Conservation (phyloP, 2,113 vertebrate genomes). For the Dipodomys merriami region DNA sequence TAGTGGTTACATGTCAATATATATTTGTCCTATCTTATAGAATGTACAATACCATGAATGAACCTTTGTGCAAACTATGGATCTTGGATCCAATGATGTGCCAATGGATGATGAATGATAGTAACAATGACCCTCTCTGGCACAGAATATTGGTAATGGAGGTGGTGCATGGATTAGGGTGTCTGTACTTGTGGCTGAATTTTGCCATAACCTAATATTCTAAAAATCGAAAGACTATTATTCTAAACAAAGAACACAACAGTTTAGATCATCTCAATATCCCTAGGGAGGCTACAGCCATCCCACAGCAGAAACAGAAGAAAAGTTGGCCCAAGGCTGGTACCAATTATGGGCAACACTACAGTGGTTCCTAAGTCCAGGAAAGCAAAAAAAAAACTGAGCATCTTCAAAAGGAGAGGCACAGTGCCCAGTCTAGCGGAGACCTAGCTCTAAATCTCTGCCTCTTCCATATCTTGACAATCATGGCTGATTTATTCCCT, state of each 20-base stretch:
- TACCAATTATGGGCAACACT: background rate
- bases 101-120: background rate
- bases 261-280: background rate
- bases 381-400: conserved; percentile 14
- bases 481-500: conserved; percentile 67
- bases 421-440: background rate
- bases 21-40: background rate
- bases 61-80: background rate
- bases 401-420: background rate
- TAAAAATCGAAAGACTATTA: background rate
- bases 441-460: conserved; percentile 62
- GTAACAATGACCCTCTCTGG: background rate
- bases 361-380: background rate
- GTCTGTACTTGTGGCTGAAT: background rate
- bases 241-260: background rate
- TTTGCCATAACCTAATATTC: background rate
- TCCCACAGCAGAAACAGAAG: background rate
- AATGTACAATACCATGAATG: background rate
- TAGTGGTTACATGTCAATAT: background rate
- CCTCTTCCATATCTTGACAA: conserved; percentile 63
- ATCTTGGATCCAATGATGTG: background rate
- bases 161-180: background rate
- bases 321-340: background rate
- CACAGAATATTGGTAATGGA: background rate
- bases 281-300: background rate